Base-by-base conservation (phyloP, 2,888 invertebrate genomes). In the Azorinus chamasolen region DNA sequence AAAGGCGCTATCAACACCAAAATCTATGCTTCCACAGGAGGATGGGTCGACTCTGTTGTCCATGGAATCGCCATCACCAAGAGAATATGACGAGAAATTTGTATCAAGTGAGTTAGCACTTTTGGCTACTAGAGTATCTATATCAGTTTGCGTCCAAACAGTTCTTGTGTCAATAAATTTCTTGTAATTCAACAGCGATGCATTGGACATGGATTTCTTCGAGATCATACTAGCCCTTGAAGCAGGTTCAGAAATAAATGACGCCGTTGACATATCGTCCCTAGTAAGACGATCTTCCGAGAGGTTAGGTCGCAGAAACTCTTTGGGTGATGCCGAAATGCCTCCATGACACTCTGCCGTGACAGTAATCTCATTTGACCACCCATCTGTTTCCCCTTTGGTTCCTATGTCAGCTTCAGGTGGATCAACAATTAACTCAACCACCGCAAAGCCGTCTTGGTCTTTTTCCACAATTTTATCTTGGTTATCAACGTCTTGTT, bases 121-220 rank as follows among this genome's bases (percentile, higher is more conserved):
- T 24, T 64, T 16, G 45, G n/a, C 51, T 14, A 46, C 45, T 1
- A 37, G 39, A 4, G 50, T 62, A 2, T 45, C 32, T 1, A 18
- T 3, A 18, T 79, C 76, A 10, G 80, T 73, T 50, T 80, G 80
- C 14, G 80, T 80, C 80, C 80, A 80, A 22, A 80, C 50, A 4
- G 80, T 80, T 48, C 80, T 48, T 18, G 61, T 76, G 20, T 64
- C 55, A 6, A 55, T 41, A 12, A n/a, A n/a, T 27, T 39, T 43
- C 16, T 24, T 64, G 25, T 37, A 57, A 32, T 69, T 75, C 16
- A 39, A 18, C 14, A 66, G 45, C 4, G 77, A 74, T 1, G 51
- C 20, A 57, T 68, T 74, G 32, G 73, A 71, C 58, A 76, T 39
- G 12, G 76, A 76, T 32, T 50, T 62, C 27, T 66, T 61, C 5